Base-by-base conservation (phyloP, 1,140 invertebrate genomes). In the Drosophila aff. region DNA sequence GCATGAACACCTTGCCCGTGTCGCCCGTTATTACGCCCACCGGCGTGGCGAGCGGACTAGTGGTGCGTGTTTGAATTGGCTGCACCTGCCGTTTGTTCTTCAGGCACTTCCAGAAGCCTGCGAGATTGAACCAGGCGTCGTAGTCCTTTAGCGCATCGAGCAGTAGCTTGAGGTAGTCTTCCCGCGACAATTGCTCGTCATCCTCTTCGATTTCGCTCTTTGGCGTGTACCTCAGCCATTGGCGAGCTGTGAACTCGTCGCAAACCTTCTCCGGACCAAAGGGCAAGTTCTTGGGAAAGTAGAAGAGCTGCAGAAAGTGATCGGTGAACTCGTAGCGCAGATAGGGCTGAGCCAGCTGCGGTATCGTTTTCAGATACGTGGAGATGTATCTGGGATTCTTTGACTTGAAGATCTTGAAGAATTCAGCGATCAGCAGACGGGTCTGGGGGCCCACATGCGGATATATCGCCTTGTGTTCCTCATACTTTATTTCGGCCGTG, bases 261-360 rank as follows among this genome's bases (percentile, higher is more conserved):
- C 65, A 72, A 4, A 90, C 52, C 38, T 89, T 89, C 7, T 62
- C 53, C 6, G 81, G 81, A 0, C 68, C 63, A 31, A 90, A 90
- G 0, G 31, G 21, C 6, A 46, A 2, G 3, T 60, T 59, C 26
- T 64, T 72, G 9, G 81, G 63, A 10, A 63, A 90, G 57, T 81
- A 79, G 38, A 89, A 89, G 0, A 89, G 28, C n/a, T 78, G 62
- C n/a, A 89, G 69, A n/a, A 89, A 89, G 36, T 76, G 66, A 59
- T 89, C 62, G 2, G 81, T 77, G 38, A 89, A 89, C 40, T 78
- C 64, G 31, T 36, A 90, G 9, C 84, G 84, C 7, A 89, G 38
- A 69, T 89, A 89, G 4, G 73, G 63, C 11, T 76, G 85, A 10
- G 53, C 47, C 21, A 84, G 23, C 38, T 47, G 36, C 0, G 74